A percentile compares a stretch with the other conserved stretches of the same genome.
Evolutionary conservation across 2,113 vertebrate genomes (phyloP).

Genomic region (Chaenocephalus aceratus): DNA sequence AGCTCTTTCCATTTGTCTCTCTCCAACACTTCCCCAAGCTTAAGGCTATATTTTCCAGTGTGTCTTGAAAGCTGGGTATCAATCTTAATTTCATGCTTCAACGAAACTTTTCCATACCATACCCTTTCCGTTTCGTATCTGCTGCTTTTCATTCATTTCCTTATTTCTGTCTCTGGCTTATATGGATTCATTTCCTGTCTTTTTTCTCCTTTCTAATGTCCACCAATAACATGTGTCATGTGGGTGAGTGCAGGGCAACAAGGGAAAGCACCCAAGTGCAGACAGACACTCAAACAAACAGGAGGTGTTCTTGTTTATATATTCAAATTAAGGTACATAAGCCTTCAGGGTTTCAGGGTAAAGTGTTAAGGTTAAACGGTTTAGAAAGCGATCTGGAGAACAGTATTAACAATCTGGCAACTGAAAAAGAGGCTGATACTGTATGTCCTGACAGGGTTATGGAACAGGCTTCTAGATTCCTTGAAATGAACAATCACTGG

Average conservation of each 20-base stretch:
- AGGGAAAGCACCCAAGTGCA: not conserved
- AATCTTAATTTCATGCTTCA: conserved; percentile 21
- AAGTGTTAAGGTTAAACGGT: not conserved
- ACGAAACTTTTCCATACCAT: conserved; percentile 27
- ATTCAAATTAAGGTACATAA: not conserved
- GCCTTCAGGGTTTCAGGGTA: not conserved
- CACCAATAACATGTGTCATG: not conserved
- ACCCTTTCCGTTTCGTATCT: not conserved
- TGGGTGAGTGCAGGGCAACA: not conserved
- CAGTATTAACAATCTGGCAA: not conserved
- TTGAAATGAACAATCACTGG: not conserved
- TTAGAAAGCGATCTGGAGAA: not conserved
- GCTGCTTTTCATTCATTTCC: not conserved
- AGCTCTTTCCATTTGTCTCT: conserved; percentile 21
- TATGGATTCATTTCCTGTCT: not conserved
- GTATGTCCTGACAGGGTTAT: not conserved
- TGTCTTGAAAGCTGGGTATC: conserved; percentile 40
- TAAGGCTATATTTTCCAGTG: conserved; percentile 52
- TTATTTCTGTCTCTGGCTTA: not conserved
- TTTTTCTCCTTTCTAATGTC: not conserved
- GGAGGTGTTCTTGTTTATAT: too few species aligned
- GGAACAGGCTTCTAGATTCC: not conserved
- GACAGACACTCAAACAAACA: not conserved
- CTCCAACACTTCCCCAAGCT: conserved; percentile 23
- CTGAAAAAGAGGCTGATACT: not conserved